Conservation (phyloP, 2,797 vertebrate genomes). For the Pantherophis alleghaniensis region DNA sequence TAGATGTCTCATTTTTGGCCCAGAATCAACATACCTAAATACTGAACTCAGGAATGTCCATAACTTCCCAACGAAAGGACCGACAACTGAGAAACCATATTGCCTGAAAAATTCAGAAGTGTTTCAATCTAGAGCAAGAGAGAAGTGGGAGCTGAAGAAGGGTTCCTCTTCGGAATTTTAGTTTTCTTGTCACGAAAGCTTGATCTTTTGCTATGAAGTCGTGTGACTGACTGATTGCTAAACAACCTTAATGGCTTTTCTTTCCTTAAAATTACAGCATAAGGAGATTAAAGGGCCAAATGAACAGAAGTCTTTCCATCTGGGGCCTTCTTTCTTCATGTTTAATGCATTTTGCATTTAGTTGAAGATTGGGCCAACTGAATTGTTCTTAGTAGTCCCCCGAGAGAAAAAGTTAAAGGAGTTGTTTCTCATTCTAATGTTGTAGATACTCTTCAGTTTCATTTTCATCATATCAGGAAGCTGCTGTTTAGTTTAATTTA, state of each 20-base stretch:
- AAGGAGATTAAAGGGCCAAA: conserved; percentile 40
- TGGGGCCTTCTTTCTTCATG: conserved; percentile 22
- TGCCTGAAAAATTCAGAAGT: not conserved
- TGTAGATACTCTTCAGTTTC: not conserved
- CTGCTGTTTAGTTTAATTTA: not conserved
- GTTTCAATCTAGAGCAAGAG: conserved; percentile 9
- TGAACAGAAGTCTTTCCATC: conserved; percentile 15
- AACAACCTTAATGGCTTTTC: conserved; percentile 37
- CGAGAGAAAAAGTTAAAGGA: conserved; percentile 15
- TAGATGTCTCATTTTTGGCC: not conserved
- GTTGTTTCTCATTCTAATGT: not conserved
- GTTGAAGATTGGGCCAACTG: not conserved
- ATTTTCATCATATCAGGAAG: not conserved
- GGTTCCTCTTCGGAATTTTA: not conserved
- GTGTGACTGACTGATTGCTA: conserved; percentile 35
- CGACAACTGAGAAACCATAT: not conserved
- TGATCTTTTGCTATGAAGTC: conserved; percentile 30
- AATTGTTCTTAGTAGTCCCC: conserved; percentile 35
- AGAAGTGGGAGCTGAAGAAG: no score
- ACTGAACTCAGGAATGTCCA: not conserved
- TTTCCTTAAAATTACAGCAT: conserved; percentile 38
- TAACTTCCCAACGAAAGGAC: not conserved
- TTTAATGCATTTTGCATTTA: conserved; percentile 26
- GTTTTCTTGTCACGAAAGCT: conserved; percentile 15
- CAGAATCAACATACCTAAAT: not conserved